These are phyloP conservation scores for Noctuana brunneofusca DNA, from an alignment of 2,888 invertebrate genomes.

Conservation along the genomic window DNA sequence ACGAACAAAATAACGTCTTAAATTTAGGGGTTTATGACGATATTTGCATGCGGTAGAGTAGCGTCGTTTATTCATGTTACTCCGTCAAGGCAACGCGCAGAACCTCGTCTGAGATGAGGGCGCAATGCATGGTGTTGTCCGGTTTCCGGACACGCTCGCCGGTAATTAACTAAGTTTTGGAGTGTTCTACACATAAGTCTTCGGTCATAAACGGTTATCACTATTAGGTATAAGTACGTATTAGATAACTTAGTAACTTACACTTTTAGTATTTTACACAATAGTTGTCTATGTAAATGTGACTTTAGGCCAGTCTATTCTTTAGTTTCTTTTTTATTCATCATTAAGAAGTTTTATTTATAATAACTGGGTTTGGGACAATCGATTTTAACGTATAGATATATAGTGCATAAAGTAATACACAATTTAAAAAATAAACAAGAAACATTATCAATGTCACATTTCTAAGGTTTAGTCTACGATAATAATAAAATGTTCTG, in stretches of 20 bases:
- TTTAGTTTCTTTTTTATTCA: no score
- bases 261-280: no score
- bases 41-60: conserved; percentile 35
- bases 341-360: no score
- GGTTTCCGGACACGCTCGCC: conserved; percentile 75
- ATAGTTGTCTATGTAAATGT: no score
- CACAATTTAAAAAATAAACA: no score
- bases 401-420: no score
- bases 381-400: no score
- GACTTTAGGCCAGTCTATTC: no score
- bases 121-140: conserved; percentile 77
- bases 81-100: conserved; percentile 46
- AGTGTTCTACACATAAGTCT: conserved; percentile 43
- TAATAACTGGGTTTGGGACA: no score
- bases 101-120: conserved; percentile 74
- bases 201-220: conserved; percentile 31
- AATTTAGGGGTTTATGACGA: conserved; percentile 42
- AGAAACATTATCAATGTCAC: no score
- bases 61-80: conserved; percentile 29
- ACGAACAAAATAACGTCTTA: conserved; percentile 47
- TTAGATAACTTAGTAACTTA: background rate
- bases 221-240: background rate
- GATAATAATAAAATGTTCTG: no score
- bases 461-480: no score
- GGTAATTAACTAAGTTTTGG: conserved; percentile 78